Evolutionary conservation across 1,140 invertebrate genomes (phyloP).

Genomic region (Anthonomus grandis): DNA sequence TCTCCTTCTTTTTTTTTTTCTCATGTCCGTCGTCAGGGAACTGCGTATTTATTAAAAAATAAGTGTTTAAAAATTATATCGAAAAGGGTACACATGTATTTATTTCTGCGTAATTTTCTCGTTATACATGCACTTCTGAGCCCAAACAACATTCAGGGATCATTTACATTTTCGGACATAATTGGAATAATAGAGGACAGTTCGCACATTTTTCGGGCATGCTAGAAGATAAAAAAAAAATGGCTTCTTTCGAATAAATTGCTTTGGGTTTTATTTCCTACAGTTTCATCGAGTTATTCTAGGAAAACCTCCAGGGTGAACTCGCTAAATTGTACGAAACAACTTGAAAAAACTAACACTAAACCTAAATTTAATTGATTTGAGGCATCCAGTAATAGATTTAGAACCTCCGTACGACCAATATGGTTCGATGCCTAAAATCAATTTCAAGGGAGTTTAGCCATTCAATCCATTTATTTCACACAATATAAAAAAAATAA

Average conservation of each 20-base stretch:
- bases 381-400: slow-evolving; percentile 21
- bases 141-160: slow-evolving; percentile 38
- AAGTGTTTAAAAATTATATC: slow-evolving; percentile 35
- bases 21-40: slow-evolving; percentile 47
- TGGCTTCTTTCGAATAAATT: too few relatives aligned
- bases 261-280: too few relatives aligned
- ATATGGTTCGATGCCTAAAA: slow-evolving; percentile 33
- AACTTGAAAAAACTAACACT: too few relatives aligned
- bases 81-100: slow-evolving; percentile 48
- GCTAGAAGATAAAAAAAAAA: too few relatives aligned
- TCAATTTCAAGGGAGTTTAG: slow-evolving; percentile 2
- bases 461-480: slow-evolving; percentile 48
- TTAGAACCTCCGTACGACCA: slow-evolving; percentile 40
- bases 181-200: too few relatives aligned
- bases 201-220: too few relatives aligned
- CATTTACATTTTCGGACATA: slow-evolving; percentile 20
- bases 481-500: slow-evolving; percentile 36
- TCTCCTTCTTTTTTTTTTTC: too few relatives aligned
- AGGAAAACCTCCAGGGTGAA: too few relatives aligned
- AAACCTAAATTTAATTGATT: too few relatives aligned
- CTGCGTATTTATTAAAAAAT: slow-evolving; percentile 44
- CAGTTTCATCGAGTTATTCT: too few relatives aligned
- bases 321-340: too few relatives aligned
- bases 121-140: too few relatives aligned
- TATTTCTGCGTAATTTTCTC: slow-evolving; percentile 39